Percentiles rank a stretch among this genome's conserved stretches.
Evolutionary conservation across 2,888 invertebrate species (phyloP).

Genomic region (Podabrus alpinus): DNA sequence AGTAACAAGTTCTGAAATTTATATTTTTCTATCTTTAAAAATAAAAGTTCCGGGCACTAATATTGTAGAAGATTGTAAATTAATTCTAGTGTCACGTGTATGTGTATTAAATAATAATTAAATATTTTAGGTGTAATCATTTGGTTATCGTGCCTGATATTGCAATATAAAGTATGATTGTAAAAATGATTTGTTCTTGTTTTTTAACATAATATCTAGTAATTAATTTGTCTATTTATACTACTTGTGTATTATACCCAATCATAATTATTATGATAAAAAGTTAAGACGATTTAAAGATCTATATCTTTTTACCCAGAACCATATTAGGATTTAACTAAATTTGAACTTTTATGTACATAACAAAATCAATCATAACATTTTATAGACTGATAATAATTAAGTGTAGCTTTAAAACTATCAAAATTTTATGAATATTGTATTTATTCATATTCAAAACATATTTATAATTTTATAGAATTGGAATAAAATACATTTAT

Average conservation of each 20-base stretch:
- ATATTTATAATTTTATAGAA: neutral
- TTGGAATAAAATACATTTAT: neutral
- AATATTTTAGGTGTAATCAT: neutral
- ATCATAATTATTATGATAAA: neutral
- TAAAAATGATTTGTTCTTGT: neutral
- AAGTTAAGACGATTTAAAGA: neutral
- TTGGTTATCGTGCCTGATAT: neutral
- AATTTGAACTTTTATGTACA: neutral
- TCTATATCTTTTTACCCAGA: neutral
- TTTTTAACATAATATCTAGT: neutral
- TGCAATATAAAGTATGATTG: neutral
- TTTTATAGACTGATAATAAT: constrained; percentile 2
- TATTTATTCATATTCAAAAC: neutral
- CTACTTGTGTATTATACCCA: neutral
- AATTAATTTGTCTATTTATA: neutral
- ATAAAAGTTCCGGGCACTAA: neutral
- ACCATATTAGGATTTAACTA: neutral
- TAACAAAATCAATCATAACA: neutral
- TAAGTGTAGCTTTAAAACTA: neutral
- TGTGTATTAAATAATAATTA: neutral
- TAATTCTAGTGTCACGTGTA: neutral
- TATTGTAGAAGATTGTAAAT: neutral
- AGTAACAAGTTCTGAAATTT: neutral
- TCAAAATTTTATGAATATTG: neutral
- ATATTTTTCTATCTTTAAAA: neutral